Evolutionary conservation across 2,888 invertebrate species (phyloP), one percentile per base, ranked within the genome.

Genomic region (Eristalis tenax): DNA sequence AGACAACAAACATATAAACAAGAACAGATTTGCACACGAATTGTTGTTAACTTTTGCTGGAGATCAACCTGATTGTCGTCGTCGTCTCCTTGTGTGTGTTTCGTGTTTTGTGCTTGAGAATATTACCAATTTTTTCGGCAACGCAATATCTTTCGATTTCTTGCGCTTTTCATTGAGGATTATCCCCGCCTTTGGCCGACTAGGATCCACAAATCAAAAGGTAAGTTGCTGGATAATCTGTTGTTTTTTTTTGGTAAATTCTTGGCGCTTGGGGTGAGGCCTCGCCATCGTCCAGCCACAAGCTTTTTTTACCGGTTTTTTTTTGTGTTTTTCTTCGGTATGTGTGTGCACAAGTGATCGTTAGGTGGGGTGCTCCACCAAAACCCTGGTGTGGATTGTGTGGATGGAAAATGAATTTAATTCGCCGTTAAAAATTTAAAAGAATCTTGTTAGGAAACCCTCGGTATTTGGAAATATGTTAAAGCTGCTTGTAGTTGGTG

Each of bases 131-230:
- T 23, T 79, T 79, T 66, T 66, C 78, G 57, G 32, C 43, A 35
- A 50, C 18, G 22, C 64, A 38, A 56, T 66, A 65, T 56, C 70
- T 50, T 50, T 43, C 43, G 63, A 23, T 61, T 74, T 66, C 65
- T 56, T 43, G 22, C 68, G 82, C 15, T 70, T 61, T 63, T 61
- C 56, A 75, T 71, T 79, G 71, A 86, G 86, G 86, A 86, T 83
- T 86, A 86, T 68, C 78, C 61, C 63, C 69, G 78, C 78, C 78
- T 86, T 77, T 64, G 70, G 71, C 63, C 83, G 56, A 69, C 56
- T 68, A 75, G 70, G 82, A 83, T 86, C 78, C 69, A 82, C 73
- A 75, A 56, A 82, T 50, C 50, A 82, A 69, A 69, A 86, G 86
- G 86, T 86, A 63, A 86, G 82, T 70, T 35, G n/a, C 6, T n/a